Percentiles rank a stretch among this genome's conserved stretches.
These are phyloP conservation scores for Epinephelus lanceolatus DNA, from an alignment of 2,113 vertebrate species.

Conservation along the genomic window DNA sequence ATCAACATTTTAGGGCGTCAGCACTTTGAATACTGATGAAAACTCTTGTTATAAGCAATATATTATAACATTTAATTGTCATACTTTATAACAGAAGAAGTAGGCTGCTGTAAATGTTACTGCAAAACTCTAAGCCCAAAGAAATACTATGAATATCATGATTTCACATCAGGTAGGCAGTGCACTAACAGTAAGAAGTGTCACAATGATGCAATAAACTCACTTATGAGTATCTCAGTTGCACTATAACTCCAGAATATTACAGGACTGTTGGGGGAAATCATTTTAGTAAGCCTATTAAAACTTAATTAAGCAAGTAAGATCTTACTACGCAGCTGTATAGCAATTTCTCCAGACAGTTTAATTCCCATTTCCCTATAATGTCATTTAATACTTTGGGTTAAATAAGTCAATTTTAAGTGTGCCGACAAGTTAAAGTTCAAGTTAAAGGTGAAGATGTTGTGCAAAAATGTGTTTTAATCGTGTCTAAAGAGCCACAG, in stretches of 20 bases:
- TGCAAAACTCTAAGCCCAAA: background rate
- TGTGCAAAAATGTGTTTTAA: slow-evolving; percentile 14
- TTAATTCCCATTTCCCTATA: no score
- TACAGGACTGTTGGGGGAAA: background rate
- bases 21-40: background rate
- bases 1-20: background rate
- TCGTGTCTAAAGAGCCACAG: slow-evolving; percentile 17
- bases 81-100: background rate
- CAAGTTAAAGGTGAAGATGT: background rate
- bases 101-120: background rate
- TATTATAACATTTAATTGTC: background rate
- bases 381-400: background rate
- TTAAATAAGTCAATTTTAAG: background rate
- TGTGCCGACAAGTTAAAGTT: background rate
- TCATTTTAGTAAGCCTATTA: background rate
- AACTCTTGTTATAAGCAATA: background rate
- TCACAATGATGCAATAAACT: background rate
- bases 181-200: background rate
- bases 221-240: background rate
- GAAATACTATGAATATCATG: background rate
- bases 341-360: background rate
- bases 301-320: background rate
- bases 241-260: background rate
- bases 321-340: background rate
- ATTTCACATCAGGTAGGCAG: background rate